Evolutionary conservation across 2,113 vertebrate species (phyloP), one percentile per base, ranked within the genome.

Genomic region (Nymphicus hollandicus): DNA sequence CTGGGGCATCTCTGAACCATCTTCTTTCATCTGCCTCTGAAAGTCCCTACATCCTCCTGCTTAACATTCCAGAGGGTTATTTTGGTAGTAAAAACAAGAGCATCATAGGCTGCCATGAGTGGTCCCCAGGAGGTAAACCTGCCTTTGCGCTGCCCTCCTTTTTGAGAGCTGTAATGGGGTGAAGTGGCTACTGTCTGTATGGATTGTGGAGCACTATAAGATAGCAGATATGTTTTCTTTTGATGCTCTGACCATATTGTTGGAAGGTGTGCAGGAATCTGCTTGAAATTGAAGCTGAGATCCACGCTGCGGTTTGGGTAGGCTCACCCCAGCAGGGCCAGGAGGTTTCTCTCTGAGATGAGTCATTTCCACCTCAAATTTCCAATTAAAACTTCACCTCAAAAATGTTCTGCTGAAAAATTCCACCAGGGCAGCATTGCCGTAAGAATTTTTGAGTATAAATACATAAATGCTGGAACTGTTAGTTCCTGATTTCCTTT

Each of bases 21-120:
- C 69, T 70, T 70, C 86, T 96, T 95, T 95, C 50, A 64, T 79
- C 81, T 89, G 43, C 56, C 53, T 60, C 81, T 87, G 84, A 76
- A 93, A 91, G 47, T 73, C 91, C 52, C 66, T 17, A 37, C 70
- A 41, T 66, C 52, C 3, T 64, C 29, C 73, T 89, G 81, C 78
- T 58, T 88, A 49, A 55, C 5, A 7, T 68, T 68, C 89, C 1
- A 10, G 78, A 68, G 39, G 18, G 41, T 81, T 89, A 76, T 93
- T 85, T 95, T 82, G 27, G 70, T 76, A 31, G 16, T 58, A 19
- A 68, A 89, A 87, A 10, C 29, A 79, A 72, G 56, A 52, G 31
- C 47, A 27, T 56, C 3, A 1, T 39, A 25, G 63, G 10, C 41
- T 85, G 73, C 39, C 63, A 43, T 68, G 78, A 81, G n/a, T 31